These are phyloP conservation scores for Orthosia incerta DNA, from an alignment of 2,888 invertebrate species.

Conservation along the genomic window DNA sequence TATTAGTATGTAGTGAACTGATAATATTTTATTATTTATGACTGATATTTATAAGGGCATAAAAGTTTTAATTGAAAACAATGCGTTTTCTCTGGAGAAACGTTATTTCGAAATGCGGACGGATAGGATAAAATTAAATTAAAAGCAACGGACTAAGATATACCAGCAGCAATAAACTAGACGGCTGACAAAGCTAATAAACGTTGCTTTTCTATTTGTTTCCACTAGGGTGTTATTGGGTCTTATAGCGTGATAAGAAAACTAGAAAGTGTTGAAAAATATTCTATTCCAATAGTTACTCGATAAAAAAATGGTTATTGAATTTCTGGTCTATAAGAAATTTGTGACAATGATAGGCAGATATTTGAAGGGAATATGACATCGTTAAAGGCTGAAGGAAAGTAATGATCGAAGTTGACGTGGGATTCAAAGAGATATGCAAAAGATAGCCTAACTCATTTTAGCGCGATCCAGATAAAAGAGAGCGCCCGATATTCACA, in stretches of 20 bases:
- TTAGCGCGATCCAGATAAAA: conserved; percentile 24
- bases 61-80: conserved; percentile 49
- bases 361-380: conserved; percentile 25
- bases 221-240: neutral
- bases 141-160: conserved; percentile 13
- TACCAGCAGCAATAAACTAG: conserved; percentile 24
- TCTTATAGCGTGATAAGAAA: conserved; percentile 30
- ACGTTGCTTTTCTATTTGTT: conserved; percentile 27
- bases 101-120: conserved; percentile 13
- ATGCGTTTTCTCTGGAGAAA: conserved; percentile 24
- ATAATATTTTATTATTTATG: conserved; percentile 53
- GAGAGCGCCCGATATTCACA: conserved; percentile 37
- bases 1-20: conserved; percentile 40
- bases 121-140: conserved; percentile 29
- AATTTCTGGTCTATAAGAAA: conserved; percentile 3
- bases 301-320: conserved; percentile 6
- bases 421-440: conserved; percentile 9
- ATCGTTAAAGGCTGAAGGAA: conserved; percentile 22
- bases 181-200: conserved; percentile 29
- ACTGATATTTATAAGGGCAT: conserved; percentile 40
- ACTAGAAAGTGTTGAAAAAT: conserved; percentile 21
- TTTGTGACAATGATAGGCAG: conserved; percentile 27
- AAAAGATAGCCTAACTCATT: conserved; percentile 30
- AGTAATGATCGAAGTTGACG: conserved; percentile 16
- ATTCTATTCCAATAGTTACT: neutral